phyloP scores from a whole-genome alignment of 2,113 vertebrate genomes.

The Chloroceryle aenea region DNA sequence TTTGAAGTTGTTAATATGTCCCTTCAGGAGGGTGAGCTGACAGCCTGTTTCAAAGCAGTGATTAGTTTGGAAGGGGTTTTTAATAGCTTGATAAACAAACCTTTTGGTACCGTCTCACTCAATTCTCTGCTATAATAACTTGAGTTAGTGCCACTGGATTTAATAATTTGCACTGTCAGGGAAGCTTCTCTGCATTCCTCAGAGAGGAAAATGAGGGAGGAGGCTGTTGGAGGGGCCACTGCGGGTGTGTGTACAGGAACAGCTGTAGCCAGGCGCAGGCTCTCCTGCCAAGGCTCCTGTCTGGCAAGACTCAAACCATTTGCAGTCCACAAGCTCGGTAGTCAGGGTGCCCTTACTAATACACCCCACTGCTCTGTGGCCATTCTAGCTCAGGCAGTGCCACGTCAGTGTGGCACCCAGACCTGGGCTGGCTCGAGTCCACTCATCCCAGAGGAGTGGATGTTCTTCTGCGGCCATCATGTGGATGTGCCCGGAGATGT shows the following conservation, averaged over 20 bases:
- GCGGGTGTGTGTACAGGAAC: accelerated
- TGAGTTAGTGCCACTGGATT: background rate
- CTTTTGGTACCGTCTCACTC: background rate
- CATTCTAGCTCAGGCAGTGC: background rate
- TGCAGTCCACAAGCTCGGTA: background rate
- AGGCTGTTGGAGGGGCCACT: background rate
- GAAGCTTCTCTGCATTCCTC: background rate
- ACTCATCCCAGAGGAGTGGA: accelerated
- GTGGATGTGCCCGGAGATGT: background rate
- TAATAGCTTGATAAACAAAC: background rate
- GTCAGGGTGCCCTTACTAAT: accelerated
- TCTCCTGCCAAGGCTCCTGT: background rate
- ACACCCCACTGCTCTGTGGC: background rate
- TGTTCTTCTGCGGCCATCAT: background rate
- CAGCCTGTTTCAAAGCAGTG: background rate
- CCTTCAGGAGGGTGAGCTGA: background rate
- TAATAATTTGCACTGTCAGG: background rate
- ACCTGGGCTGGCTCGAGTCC: background rate
- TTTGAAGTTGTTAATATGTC: background rate
- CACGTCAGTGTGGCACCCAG: too few relatives aligned
- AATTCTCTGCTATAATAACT: background rate
- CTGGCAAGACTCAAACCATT: background rate
- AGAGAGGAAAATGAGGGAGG: background rate
- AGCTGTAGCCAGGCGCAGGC: background rate
- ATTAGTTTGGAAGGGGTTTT: background rate